Base-by-base conservation (phyloP, 2,888 invertebrate species). In the Mellilla xanthometata region DNA sequence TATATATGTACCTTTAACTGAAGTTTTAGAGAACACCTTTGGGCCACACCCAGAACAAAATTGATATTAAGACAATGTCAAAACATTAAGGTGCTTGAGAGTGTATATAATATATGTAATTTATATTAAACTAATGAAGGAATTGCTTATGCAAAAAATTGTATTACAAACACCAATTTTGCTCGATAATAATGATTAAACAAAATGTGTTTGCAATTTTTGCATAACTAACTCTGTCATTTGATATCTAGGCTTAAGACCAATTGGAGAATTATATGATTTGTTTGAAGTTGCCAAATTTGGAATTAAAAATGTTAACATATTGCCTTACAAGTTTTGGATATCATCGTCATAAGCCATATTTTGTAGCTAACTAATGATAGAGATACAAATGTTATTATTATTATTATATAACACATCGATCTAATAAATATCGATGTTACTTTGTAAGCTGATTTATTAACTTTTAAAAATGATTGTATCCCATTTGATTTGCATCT, bases 21-120 rank as follows among this genome's bases (percentile, higher is more conserved):
- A 19, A 19, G 15, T 28, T 29, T 53, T 42, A 44, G 36, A 39
- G 44, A 46, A 44, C 38, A 52, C 49, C 39, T 42, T 27, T 45
- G 38, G 24, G 45, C 63, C 48, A 52, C 66, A 57, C 72, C 72
- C 76, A 72, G 75, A 76, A 72, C 66, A 68, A 71, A 57, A 65
- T 68, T 76, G 72, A 78, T 78, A 75, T 76, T 75, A 72, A 43
- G 65, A 66, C 63, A 68, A 84, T 83, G 83, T 85, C 86, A 82
- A 85, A 80, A n/a, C 6, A 19, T 19, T 73, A 71, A 71, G 87
- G 86, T 86, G 85, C 85, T 87, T 79, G 71, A 73, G 60, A 72
- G 62, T 82, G 79, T 83, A 81, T 65, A 85, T 76, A 49, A 75
- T 72, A 72, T 68, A 70, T 72, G n/a, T n/a, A n/a, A n/a, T n/a